A percentile compares a stretch with the other conserved stretches of the same genome.
Evolutionary conservation across 2,797 vertebrate species (phyloP).

Genomic region (Mionectes olivaceus): DNA sequence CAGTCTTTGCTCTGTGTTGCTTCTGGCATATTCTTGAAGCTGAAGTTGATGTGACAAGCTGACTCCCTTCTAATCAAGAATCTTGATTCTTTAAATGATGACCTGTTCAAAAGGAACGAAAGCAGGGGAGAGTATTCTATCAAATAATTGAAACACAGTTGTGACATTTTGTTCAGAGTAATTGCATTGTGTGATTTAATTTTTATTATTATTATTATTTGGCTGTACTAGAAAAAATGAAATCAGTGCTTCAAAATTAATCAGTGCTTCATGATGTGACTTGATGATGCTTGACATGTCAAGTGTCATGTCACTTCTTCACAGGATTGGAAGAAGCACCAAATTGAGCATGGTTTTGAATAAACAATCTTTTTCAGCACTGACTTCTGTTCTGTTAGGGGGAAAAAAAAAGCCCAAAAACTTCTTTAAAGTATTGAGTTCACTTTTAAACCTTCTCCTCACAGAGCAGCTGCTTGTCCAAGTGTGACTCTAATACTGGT

Average conservation of each 20-base stretch:
- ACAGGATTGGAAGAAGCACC: background rate
- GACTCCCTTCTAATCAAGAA: background rate
- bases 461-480: conserved; percentile 39
- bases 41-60: background rate
- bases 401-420: background rate
- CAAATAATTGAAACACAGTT: background rate
- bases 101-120: background rate
- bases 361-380: background rate
- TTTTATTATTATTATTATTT: background rate
- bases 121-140: background rate
- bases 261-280: background rate
- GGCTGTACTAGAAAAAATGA: background rate
- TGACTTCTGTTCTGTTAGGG: background rate
- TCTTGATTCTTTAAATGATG: background rate
- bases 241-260: background rate
- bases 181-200: background rate
- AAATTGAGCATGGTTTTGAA: background rate
- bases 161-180: background rate
- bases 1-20: background rate
- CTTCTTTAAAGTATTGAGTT: conserved; percentile 26
- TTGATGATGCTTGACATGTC: background rate
- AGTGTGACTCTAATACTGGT: conserved; percentile 43
- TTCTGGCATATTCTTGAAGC: background rate
- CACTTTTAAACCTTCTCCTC: conserved; percentile 27
- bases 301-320: background rate